A percentile compares a stretch with the other conserved stretches of the same genome.
phyloP scores from a whole-genome alignment of 1,140 invertebrate species.

The Drosophila neocordata region DNA sequence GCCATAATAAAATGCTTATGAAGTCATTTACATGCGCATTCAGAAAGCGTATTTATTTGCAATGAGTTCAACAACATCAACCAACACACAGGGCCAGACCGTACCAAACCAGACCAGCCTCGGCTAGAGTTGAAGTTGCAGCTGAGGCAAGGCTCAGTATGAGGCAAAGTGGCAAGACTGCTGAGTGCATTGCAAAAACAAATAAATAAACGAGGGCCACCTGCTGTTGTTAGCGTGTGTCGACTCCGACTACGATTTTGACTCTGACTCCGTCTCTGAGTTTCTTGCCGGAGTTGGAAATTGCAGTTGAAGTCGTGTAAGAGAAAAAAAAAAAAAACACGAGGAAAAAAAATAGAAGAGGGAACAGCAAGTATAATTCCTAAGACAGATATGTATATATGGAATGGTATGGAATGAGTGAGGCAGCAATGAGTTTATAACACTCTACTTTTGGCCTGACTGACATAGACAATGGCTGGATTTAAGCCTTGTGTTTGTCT shows the following conservation, averaged over 20 bases:
- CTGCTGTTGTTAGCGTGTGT: conserved; percentile 74
- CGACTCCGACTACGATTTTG: not conserved
- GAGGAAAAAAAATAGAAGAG: not conserved
- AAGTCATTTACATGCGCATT: conserved; percentile 81
- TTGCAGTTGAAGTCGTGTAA: conserved; percentile 28
- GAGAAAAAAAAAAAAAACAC: not conserved
- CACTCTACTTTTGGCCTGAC: conserved; percentile 28
- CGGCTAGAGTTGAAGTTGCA: conserved; percentile 1
- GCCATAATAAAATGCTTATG: conserved; percentile 79
- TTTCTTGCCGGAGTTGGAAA: not conserved
- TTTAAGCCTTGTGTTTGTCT: conserved; percentile 15
- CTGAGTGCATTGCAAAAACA: conserved; percentile 53
- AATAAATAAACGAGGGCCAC: conserved; percentile 79
- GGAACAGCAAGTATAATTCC: conserved; percentile 66
- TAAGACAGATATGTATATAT: conserved; percentile 25
- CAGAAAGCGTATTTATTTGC: conserved; percentile 80
- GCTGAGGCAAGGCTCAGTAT: conserved; percentile 16
- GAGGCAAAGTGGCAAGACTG: conserved; percentile 33
- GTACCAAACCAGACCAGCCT: not conserved
- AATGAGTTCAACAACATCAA: conserved; percentile 81
- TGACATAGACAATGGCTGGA: conserved; percentile 13
- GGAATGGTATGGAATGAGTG: conserved; percentile 5
- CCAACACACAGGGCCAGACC: conserved; percentile 40
- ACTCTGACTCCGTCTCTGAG: not conserved
- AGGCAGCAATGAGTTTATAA: conserved; percentile 26